Percentiles rank a stretch among this genome's conserved stretches.
Evolutionary conservation across 2,888 invertebrate species (phyloP).

Genomic region (Dicranocentrus wangi): DNA sequence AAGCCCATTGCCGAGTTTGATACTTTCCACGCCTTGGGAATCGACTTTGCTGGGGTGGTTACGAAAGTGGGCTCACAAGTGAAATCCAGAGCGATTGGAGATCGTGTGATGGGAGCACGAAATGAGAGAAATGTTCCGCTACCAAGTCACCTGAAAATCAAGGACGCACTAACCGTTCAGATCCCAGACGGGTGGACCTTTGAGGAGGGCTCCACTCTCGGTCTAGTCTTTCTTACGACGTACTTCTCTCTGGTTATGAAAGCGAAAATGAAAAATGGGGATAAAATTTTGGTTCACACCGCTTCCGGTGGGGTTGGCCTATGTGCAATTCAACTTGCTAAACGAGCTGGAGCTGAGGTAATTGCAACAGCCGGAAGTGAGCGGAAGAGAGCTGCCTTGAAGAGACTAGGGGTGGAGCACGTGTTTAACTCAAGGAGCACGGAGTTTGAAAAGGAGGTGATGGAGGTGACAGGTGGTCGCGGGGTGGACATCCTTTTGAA

Average conservation of each 20-base stretch:
- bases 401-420: conserved; percentile 25
- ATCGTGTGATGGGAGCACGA: conserved; percentile 32
- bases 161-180: neutral
- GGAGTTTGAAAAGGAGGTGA: conserved; percentile 6
- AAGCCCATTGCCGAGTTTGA: conserved; percentile 35
- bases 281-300: conserved; percentile 57
- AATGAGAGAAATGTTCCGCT: neutral
- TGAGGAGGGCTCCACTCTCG: conserved; percentile 23
- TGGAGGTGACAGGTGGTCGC: neutral
- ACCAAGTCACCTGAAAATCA: conserved; percentile 39
- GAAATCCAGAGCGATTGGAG: conserved; percentile 28
- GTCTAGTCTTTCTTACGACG: conserved; percentile 14
- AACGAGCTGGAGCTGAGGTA: neutral
- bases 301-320: conserved; percentile 65
- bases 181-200: neutral
- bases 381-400: conserved; percentile 28
- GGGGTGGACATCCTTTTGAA: conserved; percentile 41
- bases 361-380: conserved; percentile 37
- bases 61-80: conserved; percentile 17
- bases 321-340: conserved; percentile 47
- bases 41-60: conserved; percentile 50
- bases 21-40: conserved; percentile 17
- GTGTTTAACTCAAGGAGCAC: conserved; percentile 32
- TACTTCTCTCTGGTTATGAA: conserved; percentile 5
- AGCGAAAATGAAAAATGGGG: conserved; percentile 37